Base-by-base conservation (phyloP, 2,888 invertebrate genomes). In the Drosophila ezoana region DNA sequence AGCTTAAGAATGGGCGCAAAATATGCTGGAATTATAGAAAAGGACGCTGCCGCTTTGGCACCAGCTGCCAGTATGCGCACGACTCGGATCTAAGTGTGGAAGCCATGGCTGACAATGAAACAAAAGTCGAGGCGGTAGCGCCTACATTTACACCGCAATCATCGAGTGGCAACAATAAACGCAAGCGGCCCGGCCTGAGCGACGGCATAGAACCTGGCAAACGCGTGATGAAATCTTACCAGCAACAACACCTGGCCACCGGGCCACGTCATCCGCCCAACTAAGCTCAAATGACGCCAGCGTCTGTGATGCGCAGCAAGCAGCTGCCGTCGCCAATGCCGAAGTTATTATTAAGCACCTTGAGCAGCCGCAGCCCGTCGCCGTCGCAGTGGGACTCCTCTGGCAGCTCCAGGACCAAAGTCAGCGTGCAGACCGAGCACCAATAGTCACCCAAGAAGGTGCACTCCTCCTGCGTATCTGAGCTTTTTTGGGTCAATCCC, bases 11-110 rank as follows among this genome's bases (percentile, higher is more conserved):
- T 90, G 97, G 97, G 0, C 96, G 96, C 87, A 96, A 96, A 91
- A 96, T 98, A 69, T 98, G 98, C 92, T 98, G 97, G 97, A 98
- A 97, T 92, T 97, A 97, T 91, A 94, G 97, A 38, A 97, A 97
- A 91, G 98, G 98, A 1, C 94, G 96, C 33, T 98, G 98, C 91
- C 94, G 97, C 53, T 98, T 97, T 92, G 98, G 98, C 0, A 97
- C 97, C 89, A 97, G 96, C 87, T 98, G 98, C 91, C 96, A 96
- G 81, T 98, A 95, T 92, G 97, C 97, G 0, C 98, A 98, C 91
- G 97, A 97, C 88, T 96, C 97, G 0, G 97, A 98, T 91, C 93
- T 97, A 10, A 72, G 83, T 1, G 49, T 70, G 4, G 72, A 65
- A 1, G 49, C 54, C 0, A 8, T 49, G 1, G 40, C 14, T 16